Percentiles rank a stretch among this genome's conserved stretches.
Conservation (phyloP, 2,888 invertebrate genomes). For the Apotomis betuletana region DNA sequence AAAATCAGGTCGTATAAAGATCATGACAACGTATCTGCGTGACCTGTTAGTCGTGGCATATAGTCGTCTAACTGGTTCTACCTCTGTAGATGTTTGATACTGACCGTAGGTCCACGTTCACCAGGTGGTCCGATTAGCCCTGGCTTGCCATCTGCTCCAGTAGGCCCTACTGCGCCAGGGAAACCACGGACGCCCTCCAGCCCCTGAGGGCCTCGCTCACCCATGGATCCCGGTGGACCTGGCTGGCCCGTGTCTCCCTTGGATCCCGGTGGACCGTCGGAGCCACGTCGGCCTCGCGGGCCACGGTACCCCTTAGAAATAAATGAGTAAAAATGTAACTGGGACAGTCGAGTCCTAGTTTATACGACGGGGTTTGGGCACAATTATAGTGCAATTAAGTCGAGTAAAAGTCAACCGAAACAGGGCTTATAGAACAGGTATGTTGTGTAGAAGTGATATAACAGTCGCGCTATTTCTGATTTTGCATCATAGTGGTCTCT, state of each 20-base stretch:
- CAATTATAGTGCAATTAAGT: too few species aligned
- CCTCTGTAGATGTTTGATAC: neutral
- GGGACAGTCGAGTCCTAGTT: too few species aligned
- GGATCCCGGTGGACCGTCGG: conserved; percentile 88
- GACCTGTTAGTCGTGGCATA: too few species aligned
- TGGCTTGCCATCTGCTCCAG: conserved; percentile 90
- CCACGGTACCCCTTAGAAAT: conserved; percentile 87
- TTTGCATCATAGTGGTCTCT: too few species aligned
- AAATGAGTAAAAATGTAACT: neutral
- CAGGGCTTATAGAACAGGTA: too few species aligned
- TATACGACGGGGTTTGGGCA: too few species aligned
- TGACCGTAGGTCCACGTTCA: conserved; percentile 90
- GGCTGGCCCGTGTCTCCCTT: conserved; percentile 93
- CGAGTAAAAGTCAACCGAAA: too few species aligned
- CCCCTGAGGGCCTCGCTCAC: conserved; percentile 88
- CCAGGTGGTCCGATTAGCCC: conserved; percentile 86
- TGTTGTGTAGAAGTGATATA: too few species aligned
- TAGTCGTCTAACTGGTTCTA: too few species aligned
- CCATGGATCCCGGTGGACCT: conserved; percentile 88
- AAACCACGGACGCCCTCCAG: conserved; percentile 90
- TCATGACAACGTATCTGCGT: too few species aligned
- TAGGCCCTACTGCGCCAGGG: conserved; percentile 87
- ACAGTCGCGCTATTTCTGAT: too few species aligned
- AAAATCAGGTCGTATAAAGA: too few species aligned
- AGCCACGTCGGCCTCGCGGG: conserved; percentile 89